phyloP scores from a whole-genome alignment of 2,113 vertebrate genomes.

The Lepisosteus oculatus region DNA sequence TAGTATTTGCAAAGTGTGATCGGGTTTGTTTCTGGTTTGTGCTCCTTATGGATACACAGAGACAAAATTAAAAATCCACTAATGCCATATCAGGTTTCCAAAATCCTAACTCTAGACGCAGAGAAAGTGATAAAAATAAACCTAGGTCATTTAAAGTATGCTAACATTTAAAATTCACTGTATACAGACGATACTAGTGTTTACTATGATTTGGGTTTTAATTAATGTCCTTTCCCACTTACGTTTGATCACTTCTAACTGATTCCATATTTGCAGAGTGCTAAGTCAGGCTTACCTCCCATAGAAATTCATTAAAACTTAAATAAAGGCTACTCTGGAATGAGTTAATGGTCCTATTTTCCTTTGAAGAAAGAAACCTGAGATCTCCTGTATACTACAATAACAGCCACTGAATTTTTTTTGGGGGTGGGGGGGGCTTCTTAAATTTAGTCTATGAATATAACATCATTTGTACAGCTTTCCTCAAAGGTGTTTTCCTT shows the following conservation, averaged over 20 bases:
- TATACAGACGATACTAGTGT: not conserved
- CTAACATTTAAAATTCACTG: not conserved
- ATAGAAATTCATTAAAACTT: conserved; percentile 10
- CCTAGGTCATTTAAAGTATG: not conserved
- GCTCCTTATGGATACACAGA: no score
- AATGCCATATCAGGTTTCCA: no score
- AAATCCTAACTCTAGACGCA: no score
- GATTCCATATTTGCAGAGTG: not conserved
- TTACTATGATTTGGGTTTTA: not conserved
- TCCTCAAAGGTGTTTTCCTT: no score
- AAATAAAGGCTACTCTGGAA: conserved; percentile 7
- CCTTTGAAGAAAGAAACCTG: conserved; percentile 6
- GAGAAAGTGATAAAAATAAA: not conserved
- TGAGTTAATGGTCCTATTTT: conserved; percentile 4
- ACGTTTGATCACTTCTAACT: not conserved
- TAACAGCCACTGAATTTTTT: not conserved
- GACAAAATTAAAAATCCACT: no score
- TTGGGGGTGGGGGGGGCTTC: not conserved
- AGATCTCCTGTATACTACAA: not conserved
- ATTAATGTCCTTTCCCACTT: conserved; percentile 8
- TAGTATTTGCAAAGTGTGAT: not conserved
- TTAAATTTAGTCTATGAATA: not conserved
- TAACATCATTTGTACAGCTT: not conserved
- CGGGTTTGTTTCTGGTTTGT: no score
- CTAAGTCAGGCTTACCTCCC: conserved; percentile 4